Evolutionary conservation across 2,888 invertebrate genomes (phyloP), one percentile per base, ranked within the genome.

Genomic region (Lobophora halterata): DNA sequence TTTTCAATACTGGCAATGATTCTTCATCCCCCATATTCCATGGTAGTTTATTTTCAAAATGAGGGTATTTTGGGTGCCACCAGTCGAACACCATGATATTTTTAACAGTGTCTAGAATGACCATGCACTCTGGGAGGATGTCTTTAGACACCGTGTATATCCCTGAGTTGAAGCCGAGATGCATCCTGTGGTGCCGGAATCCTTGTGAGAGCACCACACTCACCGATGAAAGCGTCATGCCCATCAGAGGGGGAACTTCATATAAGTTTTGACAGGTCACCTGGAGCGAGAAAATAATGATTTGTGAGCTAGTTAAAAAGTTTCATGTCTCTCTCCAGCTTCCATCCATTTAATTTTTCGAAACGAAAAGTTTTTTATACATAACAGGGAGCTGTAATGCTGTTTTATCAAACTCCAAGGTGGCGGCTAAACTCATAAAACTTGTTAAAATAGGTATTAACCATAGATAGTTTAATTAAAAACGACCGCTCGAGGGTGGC

Each of bases 181-280:
- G 86, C 2, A 92, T 64, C 3, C 87, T 70, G 42, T 90, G 87
- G 47, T 89, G 80, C 0, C 86, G 69, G 51, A 89, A 88, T 0
- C 89, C 89, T 25, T 88, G 88, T 0, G 90, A 87, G 5, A 91
- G 71, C 1, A 76, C 80, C 40, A 91, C 69, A 25, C 81, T 81
- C 0, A 90, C 89, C 0, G 87, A 87, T 24, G 88, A 88, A 17
- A 92, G 62, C 0, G 88, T 89, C 71, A 91, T 80, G 0, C 92
- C 92, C 68, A 90, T 86, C 2, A 91, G 78, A 2, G 89, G 87
- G 0, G 90, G 90, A 3, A 91, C 76, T 44, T 88, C 82, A 49
- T 88, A 80, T 53, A 89, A 90, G 45, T 82, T 79, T 50, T 80
- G 69, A 54, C 91, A 91, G 29, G 81, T 86, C 2, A 92, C 89